phyloP scores from a whole-genome alignment of 2,888 invertebrate species.

The Icerya purchasi region DNA sequence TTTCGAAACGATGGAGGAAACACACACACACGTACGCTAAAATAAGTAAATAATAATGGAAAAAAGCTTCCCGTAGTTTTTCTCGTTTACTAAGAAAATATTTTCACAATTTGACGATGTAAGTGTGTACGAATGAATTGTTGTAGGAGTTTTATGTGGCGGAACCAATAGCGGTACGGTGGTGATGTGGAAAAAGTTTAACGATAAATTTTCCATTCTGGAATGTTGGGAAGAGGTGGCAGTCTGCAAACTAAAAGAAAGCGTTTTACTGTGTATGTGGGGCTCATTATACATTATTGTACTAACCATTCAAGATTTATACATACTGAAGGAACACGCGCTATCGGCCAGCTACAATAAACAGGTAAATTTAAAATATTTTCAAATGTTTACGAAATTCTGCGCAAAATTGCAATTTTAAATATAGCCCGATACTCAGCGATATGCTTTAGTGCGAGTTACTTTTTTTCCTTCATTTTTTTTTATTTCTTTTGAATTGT shows the following conservation, averaged over 20 bases:
- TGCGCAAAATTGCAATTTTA: no score
- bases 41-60: no score
- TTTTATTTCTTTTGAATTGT: no score
- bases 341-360: slow-evolving; percentile 18
- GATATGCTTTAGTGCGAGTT: no score
- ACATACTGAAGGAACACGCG: slow-evolving; percentile 38
- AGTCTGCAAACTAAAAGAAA: slow-evolving; percentile 29
- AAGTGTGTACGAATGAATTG: no score
- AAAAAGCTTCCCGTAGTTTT: no score
- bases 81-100: background rate
- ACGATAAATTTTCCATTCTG: slow-evolving; percentile 19
- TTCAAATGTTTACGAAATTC: no score
- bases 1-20: no score
- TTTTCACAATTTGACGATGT: background rate
- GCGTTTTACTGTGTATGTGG: slow-evolving; percentile 33
- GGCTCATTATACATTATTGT: slow-evolving; percentile 58
- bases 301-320: slow-evolving; percentile 30
- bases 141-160: slow-evolving; percentile 52
- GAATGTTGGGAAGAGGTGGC: slow-evolving; percentile 60
- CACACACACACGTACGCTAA: no score
- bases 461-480: no score
- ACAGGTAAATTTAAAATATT: no score
- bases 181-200: slow-evolving; percentile 51
- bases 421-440: no score
- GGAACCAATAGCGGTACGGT: slow-evolving; percentile 77